These are phyloP conservation scores for Semotilus atromaculatus DNA, from an alignment of 2,797 vertebrate genomes.

Conservation along the genomic window DNA sequence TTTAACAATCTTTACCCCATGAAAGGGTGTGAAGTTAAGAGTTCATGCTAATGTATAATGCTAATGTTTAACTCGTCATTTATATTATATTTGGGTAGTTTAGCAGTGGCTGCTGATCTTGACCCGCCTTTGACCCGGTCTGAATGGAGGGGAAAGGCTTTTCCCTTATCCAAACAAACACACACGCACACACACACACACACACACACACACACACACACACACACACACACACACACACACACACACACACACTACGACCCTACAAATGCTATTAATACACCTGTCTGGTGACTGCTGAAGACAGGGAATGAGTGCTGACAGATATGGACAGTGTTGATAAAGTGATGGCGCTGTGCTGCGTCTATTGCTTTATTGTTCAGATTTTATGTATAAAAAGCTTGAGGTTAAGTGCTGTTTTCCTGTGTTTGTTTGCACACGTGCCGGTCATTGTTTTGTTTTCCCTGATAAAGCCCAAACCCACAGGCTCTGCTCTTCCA, in stretches of 20 bases:
- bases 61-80: not conserved
- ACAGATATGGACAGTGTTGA: not conserved
- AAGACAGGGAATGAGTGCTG: not conserved
- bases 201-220: no score
- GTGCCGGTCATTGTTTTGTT: constrained; percentile 6
- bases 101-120: not conserved
- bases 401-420: not conserved
- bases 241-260: not conserved
- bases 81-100: not conserved
- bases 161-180: not conserved
- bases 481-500: not conserved
- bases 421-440: constrained; percentile 39
- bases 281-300: constrained; percentile 31
- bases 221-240: not conserved
- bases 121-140: constrained; percentile 28
- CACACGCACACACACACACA: not conserved
- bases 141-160: constrained; percentile 2
- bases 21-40: not conserved
- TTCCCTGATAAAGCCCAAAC: not conserved
- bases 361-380: constrained; percentile 4
- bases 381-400: not conserved
- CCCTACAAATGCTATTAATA: constrained; percentile 42
- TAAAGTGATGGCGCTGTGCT: not conserved
- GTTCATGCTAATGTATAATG: no score
- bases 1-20: not conserved